Percentiles rank a stretch among this genome's conserved stretches.
These are phyloP conservation scores for Ataeniobius toweri DNA, from an alignment of 2,797 vertebrate species.

Conservation along the genomic window DNA sequence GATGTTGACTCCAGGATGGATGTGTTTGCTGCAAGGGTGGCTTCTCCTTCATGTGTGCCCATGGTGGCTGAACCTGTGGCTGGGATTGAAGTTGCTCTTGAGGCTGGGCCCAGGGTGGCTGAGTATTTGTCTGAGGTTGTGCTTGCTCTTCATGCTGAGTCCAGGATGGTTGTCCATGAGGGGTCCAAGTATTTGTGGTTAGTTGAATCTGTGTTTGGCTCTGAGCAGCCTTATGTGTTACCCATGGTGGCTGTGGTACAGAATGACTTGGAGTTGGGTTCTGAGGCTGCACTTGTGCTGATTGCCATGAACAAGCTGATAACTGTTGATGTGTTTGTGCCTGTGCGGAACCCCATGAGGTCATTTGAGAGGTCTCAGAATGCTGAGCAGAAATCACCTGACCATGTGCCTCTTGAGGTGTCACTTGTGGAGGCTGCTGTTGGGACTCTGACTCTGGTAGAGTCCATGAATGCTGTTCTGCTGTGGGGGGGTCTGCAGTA, in stretches of 20 bases:
- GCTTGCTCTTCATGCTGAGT: constrained; percentile 60
- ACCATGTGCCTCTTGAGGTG: constrained; percentile 63
- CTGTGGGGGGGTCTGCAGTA: constrained; percentile 48
- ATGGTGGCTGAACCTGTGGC: constrained; percentile 51
- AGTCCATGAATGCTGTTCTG: constrained; percentile 68
- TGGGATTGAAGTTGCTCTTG: constrained; percentile 55
- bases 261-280: constrained; percentile 62
- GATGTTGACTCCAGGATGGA: constrained; percentile 67
- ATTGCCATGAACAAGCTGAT: constrained; percentile 68
- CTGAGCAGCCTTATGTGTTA: constrained; percentile 57
- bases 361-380: constrained; percentile 55
- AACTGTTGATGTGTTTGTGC: constrained; percentile 72
- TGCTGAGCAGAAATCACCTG: constrained; percentile 53
- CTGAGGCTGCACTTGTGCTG: constrained; percentile 68
- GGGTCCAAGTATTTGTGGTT: constrained; percentile 68
- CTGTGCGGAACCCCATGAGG: constrained; percentile 67
- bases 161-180: constrained; percentile 70
- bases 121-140: constrained; percentile 47
- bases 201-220: constrained; percentile 64
- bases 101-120: constrained; percentile 58
- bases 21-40: constrained; percentile 62
- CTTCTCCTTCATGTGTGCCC: constrained; percentile 63
- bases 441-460: constrained; percentile 74
- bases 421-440: constrained; percentile 59
- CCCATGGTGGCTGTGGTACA: constrained; percentile 63